These are phyloP conservation scores for Xyrauchen texanus DNA, from an alignment of 2,113 vertebrate genomes.

Conservation along the genomic window DNA sequence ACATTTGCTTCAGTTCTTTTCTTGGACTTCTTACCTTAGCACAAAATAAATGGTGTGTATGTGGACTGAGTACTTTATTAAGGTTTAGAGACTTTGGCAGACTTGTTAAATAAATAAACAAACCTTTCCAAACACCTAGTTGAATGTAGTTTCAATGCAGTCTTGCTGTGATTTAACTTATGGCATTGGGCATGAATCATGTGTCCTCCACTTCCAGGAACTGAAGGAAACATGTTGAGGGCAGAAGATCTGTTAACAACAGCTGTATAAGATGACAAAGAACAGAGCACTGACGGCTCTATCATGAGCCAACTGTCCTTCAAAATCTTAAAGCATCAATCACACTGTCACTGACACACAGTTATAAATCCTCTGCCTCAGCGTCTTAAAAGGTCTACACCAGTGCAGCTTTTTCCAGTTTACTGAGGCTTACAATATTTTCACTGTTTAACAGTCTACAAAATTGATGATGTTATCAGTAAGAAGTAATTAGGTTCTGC, in stretches of 20 bases:
- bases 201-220: slow-evolving; percentile 11
- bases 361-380: slow-evolving; percentile 62
- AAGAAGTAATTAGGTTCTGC: slow-evolving; percentile 1
- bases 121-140: too few relatives aligned
- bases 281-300: slow-evolving; percentile 63
- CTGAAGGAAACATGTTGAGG: slow-evolving; percentile 38
- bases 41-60: too few relatives aligned
- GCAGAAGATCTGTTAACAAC: slow-evolving; percentile 53
- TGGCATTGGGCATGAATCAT: neutral
- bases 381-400: slow-evolving; percentile 59
- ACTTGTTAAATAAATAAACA: too few relatives aligned
- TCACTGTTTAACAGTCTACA: slow-evolving; percentile 29
- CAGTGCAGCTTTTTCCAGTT: neutral
- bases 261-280: slow-evolving; percentile 49
- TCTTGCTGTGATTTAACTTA: neutral
- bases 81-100: too few relatives aligned
- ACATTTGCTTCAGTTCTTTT: too few relatives aligned
- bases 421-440: slow-evolving; percentile 8
- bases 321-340: slow-evolving; percentile 68
- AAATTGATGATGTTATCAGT: slow-evolving; percentile 41
- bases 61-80: too few relatives aligned
- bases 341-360: slow-evolving; percentile 55
- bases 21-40: too few relatives aligned
- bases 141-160: too few relatives aligned
- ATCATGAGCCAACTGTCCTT: slow-evolving; percentile 70